Conservation (phyloP, 30 jellyfish, hydroid and myxozoan species). For the Hydra vulgaris region DNA sequence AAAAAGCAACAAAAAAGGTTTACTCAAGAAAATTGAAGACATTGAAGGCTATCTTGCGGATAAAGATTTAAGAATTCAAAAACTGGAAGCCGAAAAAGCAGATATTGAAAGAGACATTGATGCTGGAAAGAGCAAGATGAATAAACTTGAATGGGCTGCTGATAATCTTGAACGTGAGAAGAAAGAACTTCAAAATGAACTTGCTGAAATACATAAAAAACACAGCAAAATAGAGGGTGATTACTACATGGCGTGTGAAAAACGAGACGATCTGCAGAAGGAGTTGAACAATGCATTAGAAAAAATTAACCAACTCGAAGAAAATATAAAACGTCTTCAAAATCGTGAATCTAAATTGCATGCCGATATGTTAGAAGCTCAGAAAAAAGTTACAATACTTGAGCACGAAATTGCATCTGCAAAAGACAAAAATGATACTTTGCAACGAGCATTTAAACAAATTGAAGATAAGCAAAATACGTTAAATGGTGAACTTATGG, state of each 20-base stretch:
- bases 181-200: conserved; percentile 60
- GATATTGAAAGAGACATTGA: conserved; percentile 61
- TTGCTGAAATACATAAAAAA: conserved; percentile 63
- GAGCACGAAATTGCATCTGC: conserved; percentile 87
- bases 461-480: conserved; percentile 50
- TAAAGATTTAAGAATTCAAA: conserved; percentile 31
- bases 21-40: conserved; percentile 35
- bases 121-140: conserved; percentile 39
- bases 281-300: conserved; percentile 65
- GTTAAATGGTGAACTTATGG: conserved; percentile 47
- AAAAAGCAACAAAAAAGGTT: conserved; percentile 48
- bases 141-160: conserved; percentile 61
- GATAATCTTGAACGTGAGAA: conserved; percentile 59
- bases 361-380: conserved; percentile 67
- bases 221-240: conserved; percentile 82
- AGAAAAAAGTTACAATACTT: conserved; percentile 68
- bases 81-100: conserved; percentile 61
- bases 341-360: conserved; percentile 71
- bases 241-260: conserved; percentile 46
- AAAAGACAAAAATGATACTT: conserved; percentile 59
- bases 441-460: conserved; percentile 54
- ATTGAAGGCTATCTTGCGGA: conserved; percentile 50
- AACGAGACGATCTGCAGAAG: conserved; percentile 70
- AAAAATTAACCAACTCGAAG: conserved; percentile 52
- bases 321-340: conserved; percentile 74